Evolutionary conservation across 2,113 vertebrate genomes (phyloP).

Genomic region (Hypomesus transpacificus): DNA sequence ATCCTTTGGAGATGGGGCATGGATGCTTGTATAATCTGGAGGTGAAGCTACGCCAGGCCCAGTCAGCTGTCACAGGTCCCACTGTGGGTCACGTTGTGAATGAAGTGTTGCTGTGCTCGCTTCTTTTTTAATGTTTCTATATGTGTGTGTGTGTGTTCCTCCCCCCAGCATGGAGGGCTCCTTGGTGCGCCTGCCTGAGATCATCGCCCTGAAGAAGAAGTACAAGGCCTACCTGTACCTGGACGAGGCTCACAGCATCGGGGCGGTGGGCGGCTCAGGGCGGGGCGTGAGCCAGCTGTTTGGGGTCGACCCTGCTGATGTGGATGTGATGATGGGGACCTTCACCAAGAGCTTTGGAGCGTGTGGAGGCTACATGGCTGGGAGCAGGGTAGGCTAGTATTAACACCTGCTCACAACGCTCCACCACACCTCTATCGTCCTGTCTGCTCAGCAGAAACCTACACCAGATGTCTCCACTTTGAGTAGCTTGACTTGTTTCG

Average conservation of each 20-base stretch:
- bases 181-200: slow-evolving; percentile 81
- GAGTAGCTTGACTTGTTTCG: too few species aligned
- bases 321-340: slow-evolving; percentile 91
- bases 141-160: slow-evolving; percentile 19
- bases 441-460: too few species aligned
- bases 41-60: slow-evolving; percentile 3
- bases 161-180: slow-evolving; percentile 89
- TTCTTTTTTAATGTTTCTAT: not conserved
- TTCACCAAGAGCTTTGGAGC: slow-evolving; percentile 94
- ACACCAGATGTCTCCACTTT: too few species aligned
- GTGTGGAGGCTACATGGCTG: slow-evolving; percentile 88
- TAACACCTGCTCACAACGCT: not conserved
- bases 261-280: slow-evolving; percentile 78
- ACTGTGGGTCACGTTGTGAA: not conserved
- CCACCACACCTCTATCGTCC: too few species aligned
- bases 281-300: slow-evolving; percentile 85
- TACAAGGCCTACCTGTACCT: slow-evolving; percentile 93
- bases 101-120: not conserved
- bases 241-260: slow-evolving; percentile 93
- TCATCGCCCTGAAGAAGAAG: slow-evolving; percentile 88
- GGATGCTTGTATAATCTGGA: slow-evolving; percentile 34
- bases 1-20: slow-evolving; percentile 17
- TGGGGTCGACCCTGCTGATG: slow-evolving; percentile 74
- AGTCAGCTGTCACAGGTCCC: not conserved
- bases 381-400: slow-evolving; percentile 73